A percentile compares a stretch with the other conserved stretches of the same genome.
Conservation (phyloP, 2,888 invertebrate species). For the Chrysina gloriosa region DNA sequence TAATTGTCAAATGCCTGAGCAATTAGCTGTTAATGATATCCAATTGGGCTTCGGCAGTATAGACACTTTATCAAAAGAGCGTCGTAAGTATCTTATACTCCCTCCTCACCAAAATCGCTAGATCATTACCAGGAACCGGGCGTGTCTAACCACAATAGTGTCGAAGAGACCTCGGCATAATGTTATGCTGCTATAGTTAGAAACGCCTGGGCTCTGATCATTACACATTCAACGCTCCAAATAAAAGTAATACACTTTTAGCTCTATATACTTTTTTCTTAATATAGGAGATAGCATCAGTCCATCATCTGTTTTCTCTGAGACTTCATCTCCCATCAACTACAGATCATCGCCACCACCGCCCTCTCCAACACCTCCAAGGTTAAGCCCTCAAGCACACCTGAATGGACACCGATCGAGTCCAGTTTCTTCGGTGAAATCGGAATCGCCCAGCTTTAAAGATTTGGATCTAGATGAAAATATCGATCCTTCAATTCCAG, state of each 20-base stretch:
- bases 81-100: conserved; percentile 9
- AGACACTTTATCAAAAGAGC: conserved; percentile 7
- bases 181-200: no score
- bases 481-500: conserved; percentile 78
- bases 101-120: no score
- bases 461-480: conserved; percentile 59
- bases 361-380: conserved; percentile 58
- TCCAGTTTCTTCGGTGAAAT: conserved; percentile 46
- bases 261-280: background rate
- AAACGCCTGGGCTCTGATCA: no score
- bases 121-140: no score
- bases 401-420: conserved; percentile 34
- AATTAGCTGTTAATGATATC: conserved; percentile 61
- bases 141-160: no score
- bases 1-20: conserved; percentile 69
- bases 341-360: conserved; percentile 51
- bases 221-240: no score
- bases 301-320: conserved; percentile 45
- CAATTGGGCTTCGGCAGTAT: conserved; percentile 59
- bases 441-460: conserved; percentile 54
- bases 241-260: background rate
- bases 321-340: conserved; percentile 50
- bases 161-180: no score
- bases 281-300: conserved; percentile 31
- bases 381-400: conserved; percentile 59